phyloP scores from a whole-genome alignment of 2,888 invertebrate genomes.

The Diplolepis rosae region DNA sequence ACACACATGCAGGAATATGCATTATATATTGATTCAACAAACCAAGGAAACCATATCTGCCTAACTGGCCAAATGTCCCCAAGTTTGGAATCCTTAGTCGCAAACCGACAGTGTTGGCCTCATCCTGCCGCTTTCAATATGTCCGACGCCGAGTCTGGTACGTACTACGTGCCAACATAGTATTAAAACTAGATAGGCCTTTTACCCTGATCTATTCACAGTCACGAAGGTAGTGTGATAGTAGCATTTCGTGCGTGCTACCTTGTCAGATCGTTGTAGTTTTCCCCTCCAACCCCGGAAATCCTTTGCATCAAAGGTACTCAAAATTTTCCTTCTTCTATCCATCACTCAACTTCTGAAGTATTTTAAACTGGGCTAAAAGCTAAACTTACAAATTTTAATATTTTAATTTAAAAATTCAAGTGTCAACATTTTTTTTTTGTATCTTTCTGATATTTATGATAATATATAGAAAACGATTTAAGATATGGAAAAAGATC shows the following conservation, averaged over 20 bases:
- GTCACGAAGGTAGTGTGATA: constrained; percentile 48
- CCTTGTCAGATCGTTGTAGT: constrained; percentile 47
- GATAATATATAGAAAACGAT: too few species aligned
- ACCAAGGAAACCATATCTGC: constrained; percentile 63
- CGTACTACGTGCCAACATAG: constrained; percentile 44
- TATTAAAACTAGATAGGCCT: constrained; percentile 33
- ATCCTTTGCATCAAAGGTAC: not conserved
- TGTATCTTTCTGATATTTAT: not conserved
- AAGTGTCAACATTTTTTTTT: not conserved
- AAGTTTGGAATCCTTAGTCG: constrained; percentile 51
- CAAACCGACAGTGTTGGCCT: constrained; percentile 51
- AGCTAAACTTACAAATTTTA: not conserved
- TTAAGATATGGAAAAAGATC: too few species aligned
- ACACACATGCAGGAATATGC: not conserved
- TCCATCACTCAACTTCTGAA: not conserved
- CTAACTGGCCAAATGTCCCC: constrained; percentile 60
- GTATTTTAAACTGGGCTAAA: not conserved
- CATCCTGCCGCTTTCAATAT: constrained; percentile 55
- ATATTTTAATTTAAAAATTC: not conserved
- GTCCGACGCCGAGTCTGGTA: constrained; percentile 64
- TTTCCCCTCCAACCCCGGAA: constrained; percentile 39
- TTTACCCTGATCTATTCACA: constrained; percentile 40
- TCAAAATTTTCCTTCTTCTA: not conserved
- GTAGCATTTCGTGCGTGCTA: constrained; percentile 46
- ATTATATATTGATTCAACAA: constrained; percentile 63